phyloP scores from a whole-genome alignment of 2,113 vertebrate genomes.

The Xiphophorus hellerii region DNA sequence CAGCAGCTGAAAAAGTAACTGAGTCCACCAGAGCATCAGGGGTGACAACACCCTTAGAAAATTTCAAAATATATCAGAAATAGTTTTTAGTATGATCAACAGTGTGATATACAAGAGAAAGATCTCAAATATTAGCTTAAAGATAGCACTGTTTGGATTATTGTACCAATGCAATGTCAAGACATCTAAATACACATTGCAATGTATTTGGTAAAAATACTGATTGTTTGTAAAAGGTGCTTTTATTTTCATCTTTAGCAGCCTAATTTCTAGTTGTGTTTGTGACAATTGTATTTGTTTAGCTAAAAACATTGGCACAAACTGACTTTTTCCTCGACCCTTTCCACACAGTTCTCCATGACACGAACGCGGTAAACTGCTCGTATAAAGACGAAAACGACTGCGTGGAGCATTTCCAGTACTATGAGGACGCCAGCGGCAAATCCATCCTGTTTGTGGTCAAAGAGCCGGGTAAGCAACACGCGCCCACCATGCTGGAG shows the following conservation, averaged over 20 bases:
- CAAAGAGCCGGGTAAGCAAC: conserved; percentile 88
- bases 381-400: conserved; percentile 96
- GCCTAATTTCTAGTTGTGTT: neutral
- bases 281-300: neutral
- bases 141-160: neutral
- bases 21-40: too few relatives aligned
- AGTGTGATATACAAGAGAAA: neutral
- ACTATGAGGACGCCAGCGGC: conserved; percentile 93
- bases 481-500: neutral
- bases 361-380: conserved; percentile 92
- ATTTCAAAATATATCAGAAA: neutral
- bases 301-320: neutral
- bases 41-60: too few relatives aligned
- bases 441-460: conserved; percentile 92
- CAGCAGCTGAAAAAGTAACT: too few relatives aligned
- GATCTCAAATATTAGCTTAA: neutral
- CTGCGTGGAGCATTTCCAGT: conserved; percentile 94
- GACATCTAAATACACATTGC: neutral
- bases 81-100: neutral
- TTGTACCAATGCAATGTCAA: neutral
- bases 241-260: neutral
- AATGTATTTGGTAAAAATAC: neutral
- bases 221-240: neutral
- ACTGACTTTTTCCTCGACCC: neutral
- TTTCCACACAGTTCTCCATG: conserved; percentile 73